Evolutionary conservation across 2,888 invertebrate species (phyloP).

Genomic region (Bruchidius siliquastri): DNA sequence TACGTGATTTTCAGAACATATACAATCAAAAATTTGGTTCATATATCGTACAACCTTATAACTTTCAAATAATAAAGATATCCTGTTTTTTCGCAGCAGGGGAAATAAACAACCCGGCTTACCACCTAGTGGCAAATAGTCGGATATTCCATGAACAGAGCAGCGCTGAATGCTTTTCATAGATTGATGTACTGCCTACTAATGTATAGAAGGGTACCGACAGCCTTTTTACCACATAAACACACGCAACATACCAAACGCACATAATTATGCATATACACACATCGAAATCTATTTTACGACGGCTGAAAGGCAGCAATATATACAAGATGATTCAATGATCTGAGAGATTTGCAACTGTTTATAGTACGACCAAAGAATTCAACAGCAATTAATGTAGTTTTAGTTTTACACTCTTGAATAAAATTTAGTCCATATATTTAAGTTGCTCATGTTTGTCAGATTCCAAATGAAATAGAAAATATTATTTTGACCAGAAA

Average conservation of each 20-base stretch:
- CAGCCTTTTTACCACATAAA: background rate
- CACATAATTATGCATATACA: background rate
- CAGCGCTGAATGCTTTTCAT: background rate
- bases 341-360: background rate
- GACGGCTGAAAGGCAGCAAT: background rate
- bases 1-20: too few relatives aligned
- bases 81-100: conserved; percentile 26
- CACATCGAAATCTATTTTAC: background rate
- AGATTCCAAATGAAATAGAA: too few relatives aligned
- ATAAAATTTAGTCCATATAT: too few relatives aligned
- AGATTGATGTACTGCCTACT: background rate
- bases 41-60: too few relatives aligned
- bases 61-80: background rate
- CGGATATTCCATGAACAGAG: background rate
- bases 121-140: conserved; percentile 37
- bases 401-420: too few relatives aligned
- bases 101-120: conserved; percentile 36
- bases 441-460: too few relatives aligned
- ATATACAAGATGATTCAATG: background rate
- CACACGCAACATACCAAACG: background rate
- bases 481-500: too few relatives aligned
- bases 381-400: too few relatives aligned
- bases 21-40: too few relatives aligned
- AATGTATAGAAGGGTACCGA: background rate
- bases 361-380: too few relatives aligned